Percentiles rank a stretch among this genome's conserved stretches.
These are phyloP conservation scores for Limnephilus lunatus DNA, from an alignment of 2,888 invertebrate species.

Conservation along the genomic window DNA sequence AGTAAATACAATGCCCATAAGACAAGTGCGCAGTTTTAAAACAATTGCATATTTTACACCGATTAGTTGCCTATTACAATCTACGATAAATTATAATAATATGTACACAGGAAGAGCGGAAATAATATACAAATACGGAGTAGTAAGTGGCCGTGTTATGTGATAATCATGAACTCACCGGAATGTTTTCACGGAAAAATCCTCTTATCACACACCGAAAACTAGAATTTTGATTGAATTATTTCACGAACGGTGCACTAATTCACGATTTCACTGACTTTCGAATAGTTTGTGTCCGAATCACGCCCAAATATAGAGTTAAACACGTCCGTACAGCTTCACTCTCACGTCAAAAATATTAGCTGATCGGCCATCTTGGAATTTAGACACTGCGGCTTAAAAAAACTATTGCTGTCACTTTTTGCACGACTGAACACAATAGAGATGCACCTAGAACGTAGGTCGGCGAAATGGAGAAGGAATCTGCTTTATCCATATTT, in stretches of 20 bases:
- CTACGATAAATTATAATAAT: conserved; percentile 32
- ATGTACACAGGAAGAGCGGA: conserved; percentile 42
- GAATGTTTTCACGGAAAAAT: conserved; percentile 57
- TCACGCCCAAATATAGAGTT: conserved; percentile 53
- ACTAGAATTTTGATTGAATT: conserved; percentile 41
- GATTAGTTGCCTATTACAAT: conserved; percentile 4
- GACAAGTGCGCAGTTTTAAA: conserved; percentile 21
- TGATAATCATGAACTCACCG: conserved; percentile 54
- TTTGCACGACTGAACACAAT: neutral
- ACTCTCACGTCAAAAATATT: conserved; percentile 58
- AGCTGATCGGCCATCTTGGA: conserved; percentile 54
- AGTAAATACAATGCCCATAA: conserved; percentile 10
- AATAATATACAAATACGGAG: conserved; percentile 50
- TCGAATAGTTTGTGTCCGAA: conserved; percentile 34
- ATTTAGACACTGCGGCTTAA: conserved; percentile 32
- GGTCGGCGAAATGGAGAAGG: neutral
- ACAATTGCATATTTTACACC: conserved; percentile 35
- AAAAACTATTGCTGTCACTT: conserved; percentile 33
- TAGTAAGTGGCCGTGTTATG: conserved; percentile 16
- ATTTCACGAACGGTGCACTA: neutral
- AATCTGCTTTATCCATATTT: conserved; percentile 43
- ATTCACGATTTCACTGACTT: conserved; percentile 53
- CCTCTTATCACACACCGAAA: conserved; percentile 46
- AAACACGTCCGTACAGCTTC: conserved; percentile 52
- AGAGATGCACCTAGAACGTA: conserved; percentile 32